phyloP scores from a whole-genome alignment of 1,140 invertebrate genomes.

The Drosophila nikananu region DNA sequence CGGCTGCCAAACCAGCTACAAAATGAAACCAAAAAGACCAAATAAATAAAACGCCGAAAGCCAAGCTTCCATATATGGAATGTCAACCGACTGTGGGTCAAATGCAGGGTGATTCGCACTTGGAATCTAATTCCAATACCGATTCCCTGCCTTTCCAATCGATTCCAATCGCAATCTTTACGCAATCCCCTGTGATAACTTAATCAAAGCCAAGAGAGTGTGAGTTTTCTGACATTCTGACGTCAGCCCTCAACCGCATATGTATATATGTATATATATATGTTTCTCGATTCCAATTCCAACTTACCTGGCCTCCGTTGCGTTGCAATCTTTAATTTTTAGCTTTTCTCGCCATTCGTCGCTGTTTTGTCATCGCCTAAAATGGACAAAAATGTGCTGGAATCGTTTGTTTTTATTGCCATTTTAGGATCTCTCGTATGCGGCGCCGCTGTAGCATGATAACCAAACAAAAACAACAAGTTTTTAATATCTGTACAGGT shows the following conservation, averaged over 20 bases:
- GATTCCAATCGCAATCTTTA: conserved; percentile 27
- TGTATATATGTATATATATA: background rate
- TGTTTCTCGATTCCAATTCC: conserved; percentile 7
- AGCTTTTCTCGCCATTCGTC: conserved; percentile 16
- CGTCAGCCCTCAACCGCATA: conserved; percentile 39
- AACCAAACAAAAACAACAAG: conserved; percentile 9
- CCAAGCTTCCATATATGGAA: conserved; percentile 39
- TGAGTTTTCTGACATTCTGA: conserved; percentile 20
- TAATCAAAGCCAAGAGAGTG: conserved; percentile 57
- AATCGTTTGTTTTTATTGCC: conserved; percentile 60
- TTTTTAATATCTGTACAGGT: background rate
- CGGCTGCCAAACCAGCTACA: conserved; percentile 7
- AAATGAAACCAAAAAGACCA: conserved; percentile 9
- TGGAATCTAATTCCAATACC: background rate
- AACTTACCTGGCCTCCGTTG: conserved; percentile 29
- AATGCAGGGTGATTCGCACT: conserved; percentile 15
- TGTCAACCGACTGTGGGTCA: conserved; percentile 15
- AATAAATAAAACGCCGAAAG: conserved; percentile 14
- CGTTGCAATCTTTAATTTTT: conserved; percentile 32
- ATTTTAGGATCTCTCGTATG: conserved; percentile 41
- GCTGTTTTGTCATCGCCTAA: conserved; percentile 62
- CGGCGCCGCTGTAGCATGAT: conserved; percentile 29
- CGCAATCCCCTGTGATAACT: conserved; percentile 60
- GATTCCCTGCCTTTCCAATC: conserved; percentile 1
- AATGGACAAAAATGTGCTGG: conserved; percentile 72